phyloP scores from a whole-genome alignment of 2,888 invertebrate genomes.

The Leptinotarsa tumamoca region DNA sequence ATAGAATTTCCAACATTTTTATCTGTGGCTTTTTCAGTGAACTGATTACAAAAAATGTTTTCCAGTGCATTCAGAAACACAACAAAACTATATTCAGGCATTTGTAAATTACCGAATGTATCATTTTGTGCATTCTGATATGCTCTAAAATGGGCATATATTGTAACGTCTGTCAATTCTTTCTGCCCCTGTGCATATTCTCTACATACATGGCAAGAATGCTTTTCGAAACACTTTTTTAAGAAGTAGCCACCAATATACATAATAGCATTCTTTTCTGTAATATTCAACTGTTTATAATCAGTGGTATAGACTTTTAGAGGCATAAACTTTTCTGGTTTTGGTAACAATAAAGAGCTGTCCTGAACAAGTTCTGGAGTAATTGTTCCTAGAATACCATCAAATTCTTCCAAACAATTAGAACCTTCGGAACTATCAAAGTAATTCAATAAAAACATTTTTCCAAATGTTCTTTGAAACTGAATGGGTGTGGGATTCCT shows the following conservation, averaged over 20 bases:
- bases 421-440: slow-evolving; percentile 20
- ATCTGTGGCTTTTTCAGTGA: too few relatives aligned
- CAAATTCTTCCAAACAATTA: slow-evolving; percentile 18
- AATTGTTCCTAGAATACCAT: not conserved
- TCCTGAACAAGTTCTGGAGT: slow-evolving; percentile 15
- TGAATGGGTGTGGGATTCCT: slow-evolving; percentile 25
- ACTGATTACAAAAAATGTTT: too few relatives aligned
- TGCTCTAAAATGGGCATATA: too few relatives aligned
- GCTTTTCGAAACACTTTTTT: too few relatives aligned
- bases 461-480: slow-evolving; percentile 8
- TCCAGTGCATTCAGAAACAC: too few relatives aligned
- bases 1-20: too few relatives aligned
- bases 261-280: slow-evolving; percentile 17
- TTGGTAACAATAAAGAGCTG: slow-evolving; percentile 13
- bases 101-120: too few relatives aligned
- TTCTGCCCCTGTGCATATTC: too few relatives aligned
- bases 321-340: slow-evolving; percentile 2
- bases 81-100: too few relatives aligned
- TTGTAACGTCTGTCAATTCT: too few relatives aligned
- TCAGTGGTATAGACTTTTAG: slow-evolving; percentile 20
- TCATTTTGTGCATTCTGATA: too few relatives aligned
- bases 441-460: slow-evolving; percentile 16
- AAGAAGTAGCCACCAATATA: not conserved
- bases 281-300: slow-evolving; percentile 15
- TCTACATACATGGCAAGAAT: too few relatives aligned